Base-by-base conservation (phyloP, 2,888 invertebrate genomes). In the Eremobia ochroleuca region DNA sequence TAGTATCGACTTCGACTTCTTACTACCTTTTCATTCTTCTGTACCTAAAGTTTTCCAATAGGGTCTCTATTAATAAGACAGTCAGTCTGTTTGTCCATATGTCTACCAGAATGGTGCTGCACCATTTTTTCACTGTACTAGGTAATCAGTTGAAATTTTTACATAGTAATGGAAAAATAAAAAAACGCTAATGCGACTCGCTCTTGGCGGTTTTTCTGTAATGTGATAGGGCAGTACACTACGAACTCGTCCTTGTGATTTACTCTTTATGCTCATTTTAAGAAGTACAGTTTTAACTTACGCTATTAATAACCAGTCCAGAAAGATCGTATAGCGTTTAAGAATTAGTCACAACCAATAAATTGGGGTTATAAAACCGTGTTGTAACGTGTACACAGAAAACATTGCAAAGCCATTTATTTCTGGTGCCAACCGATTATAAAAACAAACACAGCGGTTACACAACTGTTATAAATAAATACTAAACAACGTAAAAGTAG, bases 401-500 rank as follows among this genome's bases (percentile, higher is more conserved):
- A 83, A 81, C 77, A 77, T 85, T 81, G 85, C 81, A 69, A 71
- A 67, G n/a, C 46, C 66, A 84, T 87, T 82, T 85, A 87, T 82
- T 81, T 77, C 68, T 67, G 73, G 68, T 78, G 68, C 77, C 72
- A 80, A 71, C 68, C 81, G 76, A 79, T 83, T 82, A 77, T 70
- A 85, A 87, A 85, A 86, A 85, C 82, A 82, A 83, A 86, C 81
- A 79, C 55, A 37, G 76, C 68, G 73, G 70, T 40, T 74, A 58
- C 73, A 62, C 80, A 55, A 77, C 68, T 68, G 68, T 82, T 81
- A 78, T 79, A 87, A 87, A 85, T 81, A 85, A 86, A 84, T 87
- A 82, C 80, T 82, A 81, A 85, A 82, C 86, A 83, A 86, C 81
- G 65, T 79, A 81, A 87, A 82, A 84, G 81, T 76, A 82, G 76